A percentile compares a stretch with the other conserved stretches of the same genome.
These are phyloP conservation scores for Nudaria mundana DNA, from an alignment of 2,888 invertebrate genomes.

Conservation along the genomic window DNA sequence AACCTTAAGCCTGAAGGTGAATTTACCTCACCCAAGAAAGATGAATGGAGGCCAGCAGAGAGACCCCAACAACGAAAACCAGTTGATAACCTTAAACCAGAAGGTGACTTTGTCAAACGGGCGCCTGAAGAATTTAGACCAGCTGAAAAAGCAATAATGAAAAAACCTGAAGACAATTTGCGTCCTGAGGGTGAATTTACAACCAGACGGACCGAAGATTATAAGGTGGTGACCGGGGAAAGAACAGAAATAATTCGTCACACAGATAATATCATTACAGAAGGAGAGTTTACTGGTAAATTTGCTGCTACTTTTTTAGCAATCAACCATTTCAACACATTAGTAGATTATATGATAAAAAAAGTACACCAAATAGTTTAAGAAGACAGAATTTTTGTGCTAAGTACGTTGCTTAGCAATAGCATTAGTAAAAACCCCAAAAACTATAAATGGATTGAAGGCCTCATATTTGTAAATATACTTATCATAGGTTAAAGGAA, in stretches of 20 bases:
- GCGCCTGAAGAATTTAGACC: constrained; percentile 64
- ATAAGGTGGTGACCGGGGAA: constrained; percentile 82
- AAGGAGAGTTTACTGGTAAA: constrained; percentile 85
- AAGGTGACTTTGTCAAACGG: constrained; percentile 45
- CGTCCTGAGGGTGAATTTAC: constrained; percentile 81
- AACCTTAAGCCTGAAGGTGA: constrained; percentile 24
- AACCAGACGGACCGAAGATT: constrained; percentile 79
- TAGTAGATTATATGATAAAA: too few species aligned
- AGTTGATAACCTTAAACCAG: constrained; percentile 66
- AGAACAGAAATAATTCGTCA: constrained; percentile 83
- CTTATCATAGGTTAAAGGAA: too few species aligned
- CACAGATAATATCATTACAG: constrained; percentile 84
- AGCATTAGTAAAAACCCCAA: too few species aligned
- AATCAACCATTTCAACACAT: too few species aligned
- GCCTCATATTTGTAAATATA: too few species aligned
- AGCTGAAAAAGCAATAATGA: constrained; percentile 59
- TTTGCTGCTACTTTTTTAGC: not conserved
- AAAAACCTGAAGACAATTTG: constrained; percentile 73
- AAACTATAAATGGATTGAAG: too few species aligned
- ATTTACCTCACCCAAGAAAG: constrained; percentile 55
- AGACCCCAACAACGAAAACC: constrained; percentile 65
- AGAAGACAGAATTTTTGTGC: too few species aligned
- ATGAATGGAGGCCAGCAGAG: constrained; percentile 70
- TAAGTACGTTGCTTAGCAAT: too few species aligned
- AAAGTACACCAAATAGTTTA: too few species aligned